Evolutionary conservation across 1,140 invertebrate species (phyloP).

Genomic region (Brachystomella parvula): DNA sequence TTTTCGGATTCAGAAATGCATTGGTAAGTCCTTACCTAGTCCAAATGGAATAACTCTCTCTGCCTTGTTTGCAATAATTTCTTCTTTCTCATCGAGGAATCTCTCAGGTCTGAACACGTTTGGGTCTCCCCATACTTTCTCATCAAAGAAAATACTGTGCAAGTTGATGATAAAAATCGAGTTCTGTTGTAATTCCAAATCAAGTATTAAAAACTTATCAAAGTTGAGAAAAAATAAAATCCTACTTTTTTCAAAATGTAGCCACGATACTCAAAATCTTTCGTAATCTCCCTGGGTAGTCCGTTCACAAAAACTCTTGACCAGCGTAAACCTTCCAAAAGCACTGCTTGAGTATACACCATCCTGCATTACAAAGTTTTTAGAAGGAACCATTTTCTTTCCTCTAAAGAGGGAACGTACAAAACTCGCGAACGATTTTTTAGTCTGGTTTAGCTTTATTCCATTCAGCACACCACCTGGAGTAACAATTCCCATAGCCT

Average conservation of each 20-base stretch:
- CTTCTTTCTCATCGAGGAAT: constrained; percentile 18
- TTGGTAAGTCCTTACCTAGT: constrained; percentile 24
- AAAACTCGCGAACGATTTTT: too few relatives aligned
- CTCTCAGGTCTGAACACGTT: constrained; percentile 26
- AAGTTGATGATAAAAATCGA: constrained; percentile 23
- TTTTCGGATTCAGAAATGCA: too few relatives aligned
- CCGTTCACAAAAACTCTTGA: constrained; percentile 3
- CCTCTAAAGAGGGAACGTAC: too few relatives aligned
- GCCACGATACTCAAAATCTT: constrained; percentile 3
- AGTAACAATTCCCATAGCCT: too few relatives aligned
- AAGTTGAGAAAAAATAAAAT: neutral
- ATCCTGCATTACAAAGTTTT: constrained; percentile 48
- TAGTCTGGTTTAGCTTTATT: too few relatives aligned
- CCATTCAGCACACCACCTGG: too few relatives aligned
- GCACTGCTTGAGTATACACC: constrained; percentile 67
- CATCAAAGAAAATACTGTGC: constrained; percentile 17
- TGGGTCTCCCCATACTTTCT: constrained; percentile 27
- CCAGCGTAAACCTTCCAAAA: constrained; percentile 53
- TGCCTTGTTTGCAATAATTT: constrained; percentile 6
- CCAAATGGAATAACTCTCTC: constrained; percentile 25
- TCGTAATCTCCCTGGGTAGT: neutral
- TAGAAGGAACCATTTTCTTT: neutral
- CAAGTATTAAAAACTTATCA: neutral
- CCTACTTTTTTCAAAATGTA: neutral
- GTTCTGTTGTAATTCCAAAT: constrained; percentile 10